Conservation (phyloP, 1,140 invertebrate species). For the Drosophila orosa region DNA sequence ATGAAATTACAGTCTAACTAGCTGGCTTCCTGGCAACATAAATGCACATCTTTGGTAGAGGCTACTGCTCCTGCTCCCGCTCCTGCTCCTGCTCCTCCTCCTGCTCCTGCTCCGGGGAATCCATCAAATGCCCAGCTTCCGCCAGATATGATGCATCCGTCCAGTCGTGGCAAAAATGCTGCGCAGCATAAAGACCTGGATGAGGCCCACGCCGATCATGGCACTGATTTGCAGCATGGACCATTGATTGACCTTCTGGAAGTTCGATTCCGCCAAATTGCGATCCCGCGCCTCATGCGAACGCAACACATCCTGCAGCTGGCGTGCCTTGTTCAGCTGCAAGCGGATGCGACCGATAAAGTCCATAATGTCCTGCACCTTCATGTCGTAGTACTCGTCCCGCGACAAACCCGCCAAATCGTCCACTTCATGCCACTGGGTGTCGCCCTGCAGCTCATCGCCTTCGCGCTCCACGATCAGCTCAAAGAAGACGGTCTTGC, state of each 20-base stretch:
- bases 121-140: slow-evolving; percentile 82
- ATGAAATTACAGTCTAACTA: slow-evolving; percentile 31
- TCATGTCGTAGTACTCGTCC: slow-evolving; percentile 87
- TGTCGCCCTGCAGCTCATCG: slow-evolving; percentile 78
- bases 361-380: slow-evolving; percentile 88
- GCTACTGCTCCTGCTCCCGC: background rate
- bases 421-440: slow-evolving; percentile 85
- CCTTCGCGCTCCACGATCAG: slow-evolving; percentile 88
- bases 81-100: background rate
- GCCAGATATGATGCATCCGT: slow-evolving; percentile 85
- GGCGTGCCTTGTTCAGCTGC: slow-evolving; percentile 87
- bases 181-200: slow-evolving; percentile 88
- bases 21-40: slow-evolving; percentile 20
- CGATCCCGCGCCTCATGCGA: slow-evolving; percentile 91
- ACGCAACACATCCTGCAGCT: slow-evolving; percentile 89
- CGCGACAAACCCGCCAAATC: slow-evolving; percentile 81
- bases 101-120: background rate
- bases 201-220: slow-evolving; percentile 89
- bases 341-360: slow-evolving; percentile 86
- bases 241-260: slow-evolving; percentile 89
- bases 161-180: slow-evolving; percentile 89
- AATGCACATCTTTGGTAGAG: slow-evolving; percentile 65
- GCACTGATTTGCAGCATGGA: slow-evolving; percentile 89
- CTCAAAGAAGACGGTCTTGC: slow-evolving; percentile 93
- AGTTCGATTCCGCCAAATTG: slow-evolving; percentile 91